Conservation (phyloP, 92 coral and sea anemone species). For the Isaurus tuberculatus region DNA sequence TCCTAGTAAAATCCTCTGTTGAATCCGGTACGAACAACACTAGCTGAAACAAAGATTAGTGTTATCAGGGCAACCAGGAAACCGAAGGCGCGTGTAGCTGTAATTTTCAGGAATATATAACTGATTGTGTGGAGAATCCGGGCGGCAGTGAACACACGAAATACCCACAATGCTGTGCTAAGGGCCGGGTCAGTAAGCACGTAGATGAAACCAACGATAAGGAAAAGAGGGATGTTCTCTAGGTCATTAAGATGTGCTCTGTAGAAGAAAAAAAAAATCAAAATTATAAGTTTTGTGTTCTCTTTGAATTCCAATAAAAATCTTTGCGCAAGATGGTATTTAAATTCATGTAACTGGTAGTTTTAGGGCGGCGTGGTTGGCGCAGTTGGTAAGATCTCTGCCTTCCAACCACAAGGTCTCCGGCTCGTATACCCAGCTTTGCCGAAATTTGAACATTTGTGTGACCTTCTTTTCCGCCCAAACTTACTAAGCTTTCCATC, state of each 20-base stretch:
- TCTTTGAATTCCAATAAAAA: too few relatives aligned
- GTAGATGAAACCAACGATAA: conserved; percentile 75
- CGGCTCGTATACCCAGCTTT: too few relatives aligned
- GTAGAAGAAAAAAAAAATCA: background rate
- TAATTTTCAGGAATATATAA: conserved; percentile 50
- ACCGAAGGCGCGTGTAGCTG: conserved; percentile 26
- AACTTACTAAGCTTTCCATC: too few relatives aligned
- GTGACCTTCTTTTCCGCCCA: too few relatives aligned
- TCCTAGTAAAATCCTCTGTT: conserved; percentile 26
- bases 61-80: background rate
- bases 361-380: too few relatives aligned
- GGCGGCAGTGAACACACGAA: conserved; percentile 77
- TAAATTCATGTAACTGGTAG: too few relatives aligned
- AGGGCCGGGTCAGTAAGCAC: conserved; percentile 65
- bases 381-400: too few relatives aligned
- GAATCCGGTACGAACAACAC: conserved; percentile 11
- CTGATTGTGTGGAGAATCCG: conserved; percentile 76
- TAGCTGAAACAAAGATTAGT: conserved; percentile 28
- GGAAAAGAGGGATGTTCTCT: conserved; percentile 85
- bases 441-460: too few relatives aligned
- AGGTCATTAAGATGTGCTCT: conserved; percentile 90
- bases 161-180: conserved; percentile 67
- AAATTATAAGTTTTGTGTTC: too few relatives aligned
- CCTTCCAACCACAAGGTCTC: too few relatives aligned
- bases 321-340: too few relatives aligned